Base-by-base conservation (phyloP, 1,140 invertebrate species). In the Steinernema khuongi region DNA sequence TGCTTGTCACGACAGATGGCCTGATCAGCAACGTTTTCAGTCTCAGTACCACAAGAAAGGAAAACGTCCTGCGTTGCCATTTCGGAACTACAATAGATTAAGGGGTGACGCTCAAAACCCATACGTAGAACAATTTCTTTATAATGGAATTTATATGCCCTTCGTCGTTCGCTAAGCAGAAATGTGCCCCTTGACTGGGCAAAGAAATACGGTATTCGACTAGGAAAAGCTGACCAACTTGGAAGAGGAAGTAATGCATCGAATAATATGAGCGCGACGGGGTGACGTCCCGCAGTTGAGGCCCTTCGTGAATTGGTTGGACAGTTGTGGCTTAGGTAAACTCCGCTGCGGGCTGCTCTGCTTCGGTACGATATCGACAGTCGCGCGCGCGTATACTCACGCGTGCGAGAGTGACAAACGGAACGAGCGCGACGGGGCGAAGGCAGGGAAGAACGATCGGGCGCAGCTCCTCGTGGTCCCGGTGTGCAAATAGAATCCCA, bases 401-500 rank as follows among this genome's bases (percentile, higher is more conserved):
- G 50, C 50, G 50, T 22, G 50, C 50, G 50, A 60, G 50, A 60
- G 50, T 60, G 50, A 60, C 50, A 60, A 60, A 60, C 50, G 50
- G 36, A 26, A 60, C 50, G 50, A 60, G 4, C 14, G 50, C 36
- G 7, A n/a, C 2, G 50, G 50, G 50, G 26, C 14, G 19, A 60
- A 22, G 26, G 11, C 11, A 22, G 26, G 19, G 14, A 22, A 60
- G 50, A 14, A 22, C 50, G 50, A 60, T 14, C 26, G 50, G 14
- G 26, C 11, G 7, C 19, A 7, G 7, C 7, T 22, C 7, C 50
- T 22, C 50, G 50, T 2, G 7, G 50, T 60, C 50, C 26, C 50
- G 50, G 50, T 60, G 50, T 60, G 50, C 50, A 60, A 60, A 60
- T 60, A 60, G 50, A 60, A 60, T 60, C 50, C 50, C 50, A 60